Evolutionary conservation across 2,797 vertebrate species (phyloP).

Genomic region (Notolepis coatsorum): DNA sequence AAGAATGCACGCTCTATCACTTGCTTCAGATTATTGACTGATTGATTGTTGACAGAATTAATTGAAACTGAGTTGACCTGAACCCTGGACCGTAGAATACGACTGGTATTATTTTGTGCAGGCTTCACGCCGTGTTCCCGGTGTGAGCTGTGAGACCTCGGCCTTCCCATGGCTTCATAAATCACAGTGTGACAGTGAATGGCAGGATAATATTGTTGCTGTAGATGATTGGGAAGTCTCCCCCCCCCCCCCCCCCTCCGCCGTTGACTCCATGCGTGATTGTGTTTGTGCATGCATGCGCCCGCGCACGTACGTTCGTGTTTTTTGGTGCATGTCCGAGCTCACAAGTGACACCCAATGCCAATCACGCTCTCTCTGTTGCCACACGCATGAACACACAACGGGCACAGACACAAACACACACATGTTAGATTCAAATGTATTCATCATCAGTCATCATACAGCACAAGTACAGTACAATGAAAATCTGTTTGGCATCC

Average conservation of each 20-base stretch:
- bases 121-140: constrained; percentile 34
- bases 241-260: too few relatives aligned
- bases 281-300: constrained; percentile 1
- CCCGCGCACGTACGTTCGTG: constrained; percentile 2
- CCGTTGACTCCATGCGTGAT: constrained; percentile 1
- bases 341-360: neutral
- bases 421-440: too few relatives aligned
- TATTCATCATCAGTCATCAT: too few relatives aligned
- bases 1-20: too few relatives aligned
- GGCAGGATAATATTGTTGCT: constrained; percentile 85
- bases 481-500: too few relatives aligned
- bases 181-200: constrained; percentile 77
- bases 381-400: neutral
- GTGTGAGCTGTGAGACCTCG: constrained; percentile 18
- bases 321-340: constrained; percentile 6
- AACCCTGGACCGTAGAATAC: too few relatives aligned
- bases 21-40: too few relatives aligned
- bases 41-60: too few relatives aligned
- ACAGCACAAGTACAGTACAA: too few relatives aligned
- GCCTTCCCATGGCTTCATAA: constrained; percentile 69
- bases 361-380: neutral
- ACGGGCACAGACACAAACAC: neutral
- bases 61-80: too few relatives aligned
- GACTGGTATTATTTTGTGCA: constrained; percentile 59
- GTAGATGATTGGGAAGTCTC: constrained; percentile 70